Evolutionary conservation across 2,888 invertebrate genomes (phyloP).

Genomic region (Tribolium freemani): DNA sequence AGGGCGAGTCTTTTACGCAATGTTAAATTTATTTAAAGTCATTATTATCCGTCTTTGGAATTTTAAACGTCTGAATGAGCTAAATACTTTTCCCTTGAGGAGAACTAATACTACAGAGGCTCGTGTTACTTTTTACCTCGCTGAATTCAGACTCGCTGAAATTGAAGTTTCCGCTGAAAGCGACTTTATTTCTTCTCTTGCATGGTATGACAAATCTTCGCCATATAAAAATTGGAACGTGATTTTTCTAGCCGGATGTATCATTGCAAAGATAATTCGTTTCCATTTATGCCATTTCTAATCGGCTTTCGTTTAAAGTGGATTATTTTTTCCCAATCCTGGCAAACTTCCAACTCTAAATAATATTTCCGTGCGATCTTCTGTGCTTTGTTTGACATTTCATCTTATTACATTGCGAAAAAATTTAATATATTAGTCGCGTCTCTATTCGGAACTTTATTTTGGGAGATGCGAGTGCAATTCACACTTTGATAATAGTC

Average conservation of each 20-base stretch:
- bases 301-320: constrained; percentile 8
- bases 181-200: neutral
- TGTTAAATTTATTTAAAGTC: constrained; percentile 18
- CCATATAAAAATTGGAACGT: neutral
- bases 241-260: neutral
- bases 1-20: neutral
- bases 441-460: neutral
- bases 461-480: neutral
- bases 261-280: neutral
- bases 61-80: neutral
- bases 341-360: constrained; percentile 13
- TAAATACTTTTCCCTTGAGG: constrained; percentile 15
- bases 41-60: constrained; percentile 5
- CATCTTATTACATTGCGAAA: constrained; percentile 26
- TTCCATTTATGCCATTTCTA: neutral
- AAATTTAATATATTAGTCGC: neutral
- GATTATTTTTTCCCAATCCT: neutral
- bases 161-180: neutral
- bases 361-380: neutral
- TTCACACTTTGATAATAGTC: neutral
- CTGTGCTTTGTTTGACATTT: constrained; percentile 25
- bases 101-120: constrained; percentile 8
- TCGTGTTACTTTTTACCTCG: neutral
- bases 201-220: neutral
- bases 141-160: neutral